A percentile compares a stretch with the other conserved stretches of the same genome.
Conservation (phyloP, 2,797 vertebrate species). For the Neoniphon sammara region DNA sequence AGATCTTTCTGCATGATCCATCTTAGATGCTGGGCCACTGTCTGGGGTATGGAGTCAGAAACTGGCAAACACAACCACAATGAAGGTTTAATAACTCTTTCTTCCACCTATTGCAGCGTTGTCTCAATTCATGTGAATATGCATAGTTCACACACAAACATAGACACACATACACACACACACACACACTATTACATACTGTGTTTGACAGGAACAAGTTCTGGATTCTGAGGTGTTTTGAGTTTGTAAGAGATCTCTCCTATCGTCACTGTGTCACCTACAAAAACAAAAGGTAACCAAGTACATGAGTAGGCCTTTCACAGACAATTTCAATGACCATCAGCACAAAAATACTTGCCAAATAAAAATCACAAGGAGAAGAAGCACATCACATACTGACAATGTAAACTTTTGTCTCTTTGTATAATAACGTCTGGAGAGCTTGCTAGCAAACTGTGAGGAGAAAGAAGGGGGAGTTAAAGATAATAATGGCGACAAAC, state of each 20-base stretch:
- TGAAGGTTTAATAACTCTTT: background rate
- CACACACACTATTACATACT: constrained; percentile 81
- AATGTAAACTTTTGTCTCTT: background rate
- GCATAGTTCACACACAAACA: background rate
- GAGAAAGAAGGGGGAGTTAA: too few species aligned
- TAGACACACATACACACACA: background rate
- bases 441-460: background rate
- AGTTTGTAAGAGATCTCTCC: constrained; percentile 92
- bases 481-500: too few species aligned
- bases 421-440: background rate
- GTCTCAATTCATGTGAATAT: background rate
- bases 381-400: background rate
- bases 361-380: background rate
- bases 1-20: constrained; percentile 99
- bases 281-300: constrained; percentile 43
- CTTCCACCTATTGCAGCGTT: background rate
- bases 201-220: constrained; percentile 94
- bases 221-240: constrained; percentile 91
- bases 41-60: constrained; percentile 87
- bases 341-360: background rate
- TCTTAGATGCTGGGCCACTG: constrained; percentile 90
- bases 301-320: background rate
- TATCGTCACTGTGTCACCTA: constrained; percentile 93
- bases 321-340: background rate
- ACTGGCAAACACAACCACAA: constrained; percentile 73